Base-by-base conservation (phyloP, 2,113 vertebrate genomes). In the Syngnathoides biaculeatus region DNA sequence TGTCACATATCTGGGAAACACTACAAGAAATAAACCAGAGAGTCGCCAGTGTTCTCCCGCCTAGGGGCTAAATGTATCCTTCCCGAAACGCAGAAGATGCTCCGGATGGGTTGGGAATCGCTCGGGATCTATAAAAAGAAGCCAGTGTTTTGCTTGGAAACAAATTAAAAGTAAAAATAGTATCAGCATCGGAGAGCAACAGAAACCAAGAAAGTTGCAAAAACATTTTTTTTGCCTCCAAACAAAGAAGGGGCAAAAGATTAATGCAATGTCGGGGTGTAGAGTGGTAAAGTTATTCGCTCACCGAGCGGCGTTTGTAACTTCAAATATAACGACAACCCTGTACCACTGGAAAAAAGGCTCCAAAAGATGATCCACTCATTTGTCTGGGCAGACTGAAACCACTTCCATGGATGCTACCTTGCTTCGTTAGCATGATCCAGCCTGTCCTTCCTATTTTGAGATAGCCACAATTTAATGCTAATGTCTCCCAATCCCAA, bases 1-100 rank as follows among this genome's bases (percentile, higher is more conserved):
- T 81, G 79, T 90, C 82, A 85, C 42, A 57, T 26, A 14, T 64
- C 58, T 72, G 75, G 50, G 75, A 77, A 74, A 88, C 80, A 78
- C 87, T 73, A 77, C 65, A 69, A 58, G 82, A 83, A 80, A 82
- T 75, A 85, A 76, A 77, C 53, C 72, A 55, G 1, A 4, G 30
- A 24, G 42, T 55, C 58, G 56, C 27, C 15, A 12, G 42, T 10
- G 20, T 50, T 42, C 52, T 56, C 71, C 24, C 13, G 12, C 39
- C 19, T 3, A 42, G n/a, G 39, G 43, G 2, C 68, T n/a, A 43
- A 69, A 55, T 53, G 50, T 19, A 57, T 67, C 47, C 42, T 6
- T 42, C 4, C 42, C 2, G 26, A 71, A 40, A 19, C 17, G n/a
- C 55, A 1, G 60, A 66, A 64, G 38, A 56, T 20, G 20, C 19